These are phyloP conservation scores for Arnoldichthys spilopterus DNA, from an alignment of 2,797 vertebrate species.

Conservation along the genomic window DNA sequence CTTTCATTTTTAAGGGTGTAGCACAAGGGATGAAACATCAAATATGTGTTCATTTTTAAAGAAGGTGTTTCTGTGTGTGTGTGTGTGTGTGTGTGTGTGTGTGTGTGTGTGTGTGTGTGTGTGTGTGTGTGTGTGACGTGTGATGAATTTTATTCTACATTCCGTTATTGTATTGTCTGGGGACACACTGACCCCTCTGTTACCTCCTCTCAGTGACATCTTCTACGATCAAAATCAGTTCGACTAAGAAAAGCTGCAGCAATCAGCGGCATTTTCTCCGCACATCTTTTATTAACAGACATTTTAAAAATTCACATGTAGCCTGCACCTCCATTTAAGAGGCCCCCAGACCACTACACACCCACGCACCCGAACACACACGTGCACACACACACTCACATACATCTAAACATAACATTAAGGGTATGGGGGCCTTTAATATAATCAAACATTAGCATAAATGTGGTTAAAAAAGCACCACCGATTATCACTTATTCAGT, in stretches of 20 bases:
- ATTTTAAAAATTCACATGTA: constrained; percentile 75
- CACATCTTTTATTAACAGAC: constrained; percentile 78
- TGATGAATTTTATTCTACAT: constrained; percentile 25
- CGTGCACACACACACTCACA: neutral
- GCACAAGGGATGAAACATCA: too few species aligned
- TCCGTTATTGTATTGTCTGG: constrained; percentile 39
- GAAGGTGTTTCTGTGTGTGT: neutral
- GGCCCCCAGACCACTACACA: neutral
- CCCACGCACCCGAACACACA: neutral
- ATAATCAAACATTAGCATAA: neutral
- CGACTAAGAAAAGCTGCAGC: constrained; percentile 65
- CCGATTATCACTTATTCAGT: neutral
- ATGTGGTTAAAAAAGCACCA: neutral
- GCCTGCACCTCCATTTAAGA: constrained; percentile 29
- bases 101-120: neutral
- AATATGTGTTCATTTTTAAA: neutral
- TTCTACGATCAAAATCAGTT: constrained; percentile 64
- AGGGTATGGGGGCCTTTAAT: too few species aligned
- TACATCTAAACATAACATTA: too few species aligned
- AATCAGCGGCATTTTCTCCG: constrained; percentile 64
- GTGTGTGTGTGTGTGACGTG: neutral
- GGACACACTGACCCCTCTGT: constrained; percentile 67
- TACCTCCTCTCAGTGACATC: constrained; percentile 66
- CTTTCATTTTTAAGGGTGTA: too few species aligned
- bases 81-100: constrained; percentile 1